Base-by-base conservation (phyloP, 2,797 vertebrate species). In the Botia almorhae region DNA sequence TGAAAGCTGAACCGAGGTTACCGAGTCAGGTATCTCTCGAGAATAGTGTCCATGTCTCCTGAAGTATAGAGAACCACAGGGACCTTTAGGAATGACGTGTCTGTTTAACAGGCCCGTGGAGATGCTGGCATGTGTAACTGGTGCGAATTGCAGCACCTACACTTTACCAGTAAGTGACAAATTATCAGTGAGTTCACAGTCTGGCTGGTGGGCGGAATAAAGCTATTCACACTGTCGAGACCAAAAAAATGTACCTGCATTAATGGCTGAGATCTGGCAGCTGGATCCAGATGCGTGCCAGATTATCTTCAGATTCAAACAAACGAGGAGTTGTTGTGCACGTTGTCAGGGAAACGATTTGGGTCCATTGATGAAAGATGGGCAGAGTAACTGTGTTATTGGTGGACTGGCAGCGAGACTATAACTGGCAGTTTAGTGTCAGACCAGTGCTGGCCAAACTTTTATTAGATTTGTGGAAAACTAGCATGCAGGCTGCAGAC, bases 121-220 rank as follows among this genome's bases (percentile, higher is more conserved):
- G 77, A 60, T n/a, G 69, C 69, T 79, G 77, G 77, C 77, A 72
- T 64, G 58, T 72, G 69, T 79, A 23, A 50, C 58, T 53, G 56
- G 76, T 79, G 77, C 2, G 21, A 72, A 64, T 79, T 58, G 69
- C 77, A 79, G 69, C 69, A 78, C 33, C 19, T 64, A 60, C 68
- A 55, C 69, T 65, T 79, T 69, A 71, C 77, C 70, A 80, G 50
- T 67, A 73, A 67, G 78, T 73, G 78, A 67, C 61, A 58, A 26
- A 67, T 64, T 58, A 74, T 72, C 23, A 73, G 61, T 80, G 78
- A 65, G 78, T 80, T 73, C 50, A 80, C 78, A 68, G 70, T 74
- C 60, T 80, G 60, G 48, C 23, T 72, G 33, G 58, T 80, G 69
- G 69, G 60, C 26, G 29, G 33, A 65, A 65, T 7, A 43, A 67